Conservation (phyloP, 2,888 invertebrate species). For the Elmis aenea region DNA sequence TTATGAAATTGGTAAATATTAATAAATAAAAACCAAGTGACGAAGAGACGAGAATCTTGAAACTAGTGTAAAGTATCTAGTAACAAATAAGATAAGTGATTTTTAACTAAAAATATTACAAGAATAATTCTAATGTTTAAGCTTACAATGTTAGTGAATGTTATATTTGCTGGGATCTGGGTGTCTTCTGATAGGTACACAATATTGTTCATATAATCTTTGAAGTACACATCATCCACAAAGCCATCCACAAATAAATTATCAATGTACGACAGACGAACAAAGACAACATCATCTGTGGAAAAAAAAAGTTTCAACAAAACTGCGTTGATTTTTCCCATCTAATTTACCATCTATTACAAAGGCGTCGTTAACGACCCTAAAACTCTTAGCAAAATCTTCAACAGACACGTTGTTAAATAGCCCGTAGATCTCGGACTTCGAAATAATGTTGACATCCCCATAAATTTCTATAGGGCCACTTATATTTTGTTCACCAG, state of each 20-base stretch:
- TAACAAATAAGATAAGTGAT: too few species aligned
- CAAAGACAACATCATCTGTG: slow-evolving; percentile 38
- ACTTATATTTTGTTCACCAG: slow-evolving; percentile 36
- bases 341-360: slow-evolving; percentile 30
- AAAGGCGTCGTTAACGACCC: slow-evolving; percentile 24
- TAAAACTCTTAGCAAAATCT: slow-evolving; percentile 27
- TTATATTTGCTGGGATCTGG: slow-evolving; percentile 24
- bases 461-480: slow-evolving; percentile 37
- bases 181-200: slow-evolving; percentile 30
- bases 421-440: slow-evolving; percentile 38
- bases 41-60: too few species aligned
- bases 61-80: too few species aligned
- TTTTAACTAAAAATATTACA: too few species aligned
- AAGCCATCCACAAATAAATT: slow-evolving; percentile 31
- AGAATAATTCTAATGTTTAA: too few species aligned
- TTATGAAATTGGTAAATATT: too few species aligned
- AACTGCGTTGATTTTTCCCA: background rate
- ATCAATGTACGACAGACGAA: slow-evolving; percentile 31
- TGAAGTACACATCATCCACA: slow-evolving; percentile 30
- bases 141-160: slow-evolving; percentile 34
- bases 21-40: too few species aligned
- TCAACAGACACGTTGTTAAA: slow-evolving; percentile 34
- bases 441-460: slow-evolving; percentile 34
- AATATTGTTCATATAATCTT: slow-evolving; percentile 32
- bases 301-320: slow-evolving; percentile 7